A percentile compares a stretch with the other conserved stretches of the same genome.
phyloP scores from a whole-genome alignment of 1,140 invertebrate species.

The Drosophila virilis region DNA sequence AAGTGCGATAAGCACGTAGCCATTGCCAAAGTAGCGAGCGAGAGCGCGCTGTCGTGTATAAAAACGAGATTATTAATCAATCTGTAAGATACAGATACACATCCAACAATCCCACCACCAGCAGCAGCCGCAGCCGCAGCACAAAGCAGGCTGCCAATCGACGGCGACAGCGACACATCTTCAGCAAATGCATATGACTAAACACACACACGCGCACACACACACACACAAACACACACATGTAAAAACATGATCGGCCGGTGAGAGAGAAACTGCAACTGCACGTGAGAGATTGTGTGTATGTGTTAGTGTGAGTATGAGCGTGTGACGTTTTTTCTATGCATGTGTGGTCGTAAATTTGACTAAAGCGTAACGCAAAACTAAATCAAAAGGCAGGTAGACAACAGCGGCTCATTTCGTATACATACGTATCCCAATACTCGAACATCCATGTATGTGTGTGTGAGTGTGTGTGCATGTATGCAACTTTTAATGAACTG shows the following conservation, averaged over 20 bases:
- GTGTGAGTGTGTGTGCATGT: conserved; percentile 10
- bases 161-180: conserved; percentile 73
- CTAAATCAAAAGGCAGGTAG: conserved; percentile 74
- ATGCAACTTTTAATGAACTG: conserved; percentile 49
- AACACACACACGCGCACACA: conserved; percentile 19
- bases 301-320: conserved; percentile 3
- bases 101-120: conserved; percentile 52
- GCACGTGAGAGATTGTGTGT: conserved; percentile 40
- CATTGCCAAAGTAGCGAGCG: conserved; percentile 48
- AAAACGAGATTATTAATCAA: conserved; percentile 82
- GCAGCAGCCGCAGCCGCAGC: conserved; percentile 13
- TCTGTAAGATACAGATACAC: conserved; percentile 79
- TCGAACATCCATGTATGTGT: neutral
- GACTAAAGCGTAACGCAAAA: conserved; percentile 72
- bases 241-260: conserved; percentile 48
- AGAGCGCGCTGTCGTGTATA: conserved; percentile 39
- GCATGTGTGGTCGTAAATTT: conserved; percentile 64
- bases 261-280: conserved; percentile 43
- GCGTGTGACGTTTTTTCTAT: conserved; percentile 47
- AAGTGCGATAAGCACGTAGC: conserved; percentile 80
- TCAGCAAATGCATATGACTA: conserved; percentile 62
- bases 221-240: conserved; percentile 20
- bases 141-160: conserved; percentile 55
- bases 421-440: conserved; percentile 39
- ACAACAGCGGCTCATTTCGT: conserved; percentile 48